Percentiles rank a stretch among this genome's conserved stretches.
These are phyloP conservation scores for Perizoma affinitatum DNA, from an alignment of 2,888 invertebrate genomes.

Conservation along the genomic window DNA sequence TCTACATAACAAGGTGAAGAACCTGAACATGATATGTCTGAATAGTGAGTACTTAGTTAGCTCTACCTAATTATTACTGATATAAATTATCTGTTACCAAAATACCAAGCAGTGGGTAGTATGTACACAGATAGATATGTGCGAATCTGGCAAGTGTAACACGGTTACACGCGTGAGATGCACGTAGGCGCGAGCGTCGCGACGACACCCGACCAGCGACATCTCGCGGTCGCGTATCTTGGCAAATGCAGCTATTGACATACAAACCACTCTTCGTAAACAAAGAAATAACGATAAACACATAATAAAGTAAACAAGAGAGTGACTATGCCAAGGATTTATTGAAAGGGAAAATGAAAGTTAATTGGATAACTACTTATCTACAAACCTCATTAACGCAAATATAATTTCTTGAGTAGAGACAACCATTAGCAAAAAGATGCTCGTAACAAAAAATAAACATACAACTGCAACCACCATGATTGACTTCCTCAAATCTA, in stretches of 20 bases:
- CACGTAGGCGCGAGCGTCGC: constrained; percentile 15
- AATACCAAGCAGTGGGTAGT: constrained; percentile 14
- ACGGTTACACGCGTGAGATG: constrained; percentile 42
- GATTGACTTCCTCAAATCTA: too few relatives aligned
- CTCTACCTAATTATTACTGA: constrained; percentile 1
- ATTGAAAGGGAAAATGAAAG: constrained; percentile 6
- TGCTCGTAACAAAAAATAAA: too few relatives aligned
- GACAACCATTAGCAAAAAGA: too few relatives aligned
- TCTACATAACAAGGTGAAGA: constrained; percentile 5
- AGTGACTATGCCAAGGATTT: constrained; percentile 13
- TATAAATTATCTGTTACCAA: constrained; percentile 24
- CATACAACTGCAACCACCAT: too few relatives aligned
- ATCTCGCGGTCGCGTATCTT: constrained; percentile 47
- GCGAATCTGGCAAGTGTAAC: constrained; percentile 36
- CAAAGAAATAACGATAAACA: constrained; percentile 33
- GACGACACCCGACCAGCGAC: constrained; percentile 28
- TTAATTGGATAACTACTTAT: too few relatives aligned
- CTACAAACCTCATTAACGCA: too few relatives aligned
- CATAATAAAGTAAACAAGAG: constrained; percentile 14
- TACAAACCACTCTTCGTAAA: constrained; percentile 28
- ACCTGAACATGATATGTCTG: background rate
- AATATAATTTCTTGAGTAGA: too few relatives aligned
- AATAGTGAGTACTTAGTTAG: background rate
- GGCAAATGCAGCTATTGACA: constrained; percentile 46
- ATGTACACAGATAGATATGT: constrained; percentile 20